Evolutionary conservation across 2,888 invertebrate species (phyloP), one percentile per base, ranked within the genome.

Genomic region (Cephus pygmeus): DNA sequence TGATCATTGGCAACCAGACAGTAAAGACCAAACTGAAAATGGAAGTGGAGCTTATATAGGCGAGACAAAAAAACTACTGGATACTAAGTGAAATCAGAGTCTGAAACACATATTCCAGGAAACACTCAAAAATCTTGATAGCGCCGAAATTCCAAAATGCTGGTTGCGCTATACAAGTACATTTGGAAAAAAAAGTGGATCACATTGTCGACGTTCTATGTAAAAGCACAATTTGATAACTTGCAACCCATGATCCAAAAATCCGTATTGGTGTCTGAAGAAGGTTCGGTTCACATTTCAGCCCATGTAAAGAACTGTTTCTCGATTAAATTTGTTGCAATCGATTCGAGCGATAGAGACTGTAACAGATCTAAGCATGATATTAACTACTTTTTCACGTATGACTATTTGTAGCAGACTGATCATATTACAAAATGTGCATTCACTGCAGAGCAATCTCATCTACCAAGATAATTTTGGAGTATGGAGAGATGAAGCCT

Each of bases 191-290:
- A 34, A 12, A 68, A 35, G 30, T 76, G 35, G 76, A 40, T 76
- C 4, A 69, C 69, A 4, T 77, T 77, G 33, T 75, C 73, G 11
- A 74, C 75, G 1, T 75, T 56, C 71, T 3, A 31, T 34, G 69
- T 30, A 73, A 33, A 34, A 76, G 71, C 4, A 11, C 11, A 69
- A 35, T 11, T 11, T 15, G 30, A 34, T 40, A 12, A 34, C 33
- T 34, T 69, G 34, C 34, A 76, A 34, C 69, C 69, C 11, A 23
- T 69, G 12, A 12, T 69, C 15, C 4, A 36, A 33, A 69, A 76
- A 33, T 76, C 69, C 23, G 2, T 76, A 30, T 69, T 76, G 69
- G 11, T 76, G 12, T 34, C 69, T 30, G 68, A 76, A 34, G 76
- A 76, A 12, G 36, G 36, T 34, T 15, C 23, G 1, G 68, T 76